phyloP scores from a whole-genome alignment of 2,797 vertebrate species.

The Acridotheres tristis region DNA sequence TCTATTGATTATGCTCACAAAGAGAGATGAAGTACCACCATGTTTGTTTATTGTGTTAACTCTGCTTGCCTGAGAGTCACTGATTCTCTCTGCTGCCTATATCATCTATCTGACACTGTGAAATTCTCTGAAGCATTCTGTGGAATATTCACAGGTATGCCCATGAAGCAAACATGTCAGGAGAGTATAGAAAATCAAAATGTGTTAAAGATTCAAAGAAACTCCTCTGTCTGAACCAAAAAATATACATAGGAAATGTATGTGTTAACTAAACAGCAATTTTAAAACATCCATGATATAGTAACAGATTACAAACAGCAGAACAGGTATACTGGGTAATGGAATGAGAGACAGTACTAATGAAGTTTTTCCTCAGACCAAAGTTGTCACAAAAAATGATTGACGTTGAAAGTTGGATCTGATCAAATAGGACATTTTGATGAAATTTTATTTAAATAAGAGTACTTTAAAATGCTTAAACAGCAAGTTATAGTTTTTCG shows the following conservation, averaged over 20 bases:
- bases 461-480: not conserved
- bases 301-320: not conserved
- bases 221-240: not conserved
- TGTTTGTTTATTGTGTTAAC: not conserved
- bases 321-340: not conserved
- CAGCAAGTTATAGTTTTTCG: not conserved
- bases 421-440: not conserved
- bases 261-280: not conserved
- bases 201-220: not conserved
- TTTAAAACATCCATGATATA: not conserved
- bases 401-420: not conserved
- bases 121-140: not conserved
- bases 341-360: not conserved
- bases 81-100: not conserved
- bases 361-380: not conserved
- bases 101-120: not conserved
- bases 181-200: not conserved
- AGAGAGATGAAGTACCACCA: not conserved
- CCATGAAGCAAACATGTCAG: not conserved
- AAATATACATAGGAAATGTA: not conserved
- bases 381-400: not conserved
- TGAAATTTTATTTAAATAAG: not conserved
- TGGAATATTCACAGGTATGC: not conserved
- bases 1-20: not conserved
- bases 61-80: not conserved